Evolutionary conservation across 2,797 vertebrate species (phyloP).

Genomic region (Aulostomus chinensis): DNA sequence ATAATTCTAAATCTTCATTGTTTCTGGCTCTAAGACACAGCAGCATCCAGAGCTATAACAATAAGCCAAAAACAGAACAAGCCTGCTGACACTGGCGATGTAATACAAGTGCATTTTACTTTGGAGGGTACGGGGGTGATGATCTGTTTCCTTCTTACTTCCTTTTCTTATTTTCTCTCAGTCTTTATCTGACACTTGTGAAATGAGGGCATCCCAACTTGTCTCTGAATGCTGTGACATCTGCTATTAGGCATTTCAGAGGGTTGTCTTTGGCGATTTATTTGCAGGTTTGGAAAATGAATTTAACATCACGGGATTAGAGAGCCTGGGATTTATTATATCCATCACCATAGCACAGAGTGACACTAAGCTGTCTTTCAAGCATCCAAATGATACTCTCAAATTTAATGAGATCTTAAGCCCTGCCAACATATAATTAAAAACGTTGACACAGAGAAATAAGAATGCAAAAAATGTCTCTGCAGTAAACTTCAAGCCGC

Average conservation of each 20-base stretch:
- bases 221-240: constrained; percentile 69
- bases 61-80: background rate
- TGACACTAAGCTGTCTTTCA: constrained; percentile 84
- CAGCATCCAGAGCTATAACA: too few relatives aligned
- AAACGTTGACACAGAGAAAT: constrained; percentile 74
- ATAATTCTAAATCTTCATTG: too few relatives aligned
- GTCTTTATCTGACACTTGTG: constrained; percentile 71
- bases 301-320: constrained; percentile 83
- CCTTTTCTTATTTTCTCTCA: constrained; percentile 45
- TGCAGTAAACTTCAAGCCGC: constrained; percentile 46
- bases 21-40: too few relatives aligned
- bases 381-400: constrained; percentile 79
- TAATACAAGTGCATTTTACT: constrained; percentile 5
- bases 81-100: background rate
- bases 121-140: constrained; percentile 15
- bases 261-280: constrained; percentile 76
- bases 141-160: constrained; percentile 30
- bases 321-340: constrained; percentile 78
- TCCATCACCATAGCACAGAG: constrained; percentile 75
- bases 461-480: constrained; percentile 70
- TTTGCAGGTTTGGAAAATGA: constrained; percentile 80
- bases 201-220: constrained; percentile 66
- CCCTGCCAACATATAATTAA: constrained; percentile 84
- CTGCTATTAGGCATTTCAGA: constrained; percentile 74
- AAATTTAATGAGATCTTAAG: constrained; percentile 85